Conservation (phyloP, 2,888 invertebrate genomes). For the Stegophylla sp. region DNA sequence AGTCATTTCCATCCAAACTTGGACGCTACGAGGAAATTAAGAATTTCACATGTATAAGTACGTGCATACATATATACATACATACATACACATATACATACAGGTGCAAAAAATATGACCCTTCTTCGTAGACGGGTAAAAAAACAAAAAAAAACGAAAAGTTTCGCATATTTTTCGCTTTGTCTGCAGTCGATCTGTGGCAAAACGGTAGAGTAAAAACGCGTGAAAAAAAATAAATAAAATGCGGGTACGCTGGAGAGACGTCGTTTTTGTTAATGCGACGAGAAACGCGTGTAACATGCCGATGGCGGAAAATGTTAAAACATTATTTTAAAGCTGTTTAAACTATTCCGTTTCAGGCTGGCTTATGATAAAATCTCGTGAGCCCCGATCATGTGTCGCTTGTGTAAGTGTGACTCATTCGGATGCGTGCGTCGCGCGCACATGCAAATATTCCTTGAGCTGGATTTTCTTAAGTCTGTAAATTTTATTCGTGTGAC, state of each 20-base stretch:
- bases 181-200: too few species aligned
- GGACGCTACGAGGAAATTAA: too few species aligned
- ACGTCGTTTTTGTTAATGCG: neutral
- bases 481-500: slow-evolving; percentile 11
- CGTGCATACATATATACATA: too few species aligned
- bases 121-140: too few species aligned
- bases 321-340: neutral
- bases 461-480: slow-evolving; percentile 7
- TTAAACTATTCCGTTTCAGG: slow-evolving; percentile 15
- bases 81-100: too few species aligned
- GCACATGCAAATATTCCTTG: slow-evolving; percentile 18
- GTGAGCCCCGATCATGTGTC: neutral
- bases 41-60: too few species aligned
- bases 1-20: too few species aligned
- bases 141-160: too few species aligned
- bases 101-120: too few species aligned
- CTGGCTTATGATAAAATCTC: slow-evolving; percentile 17
- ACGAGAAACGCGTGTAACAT: neutral
- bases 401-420: neutral
- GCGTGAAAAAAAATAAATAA: too few species aligned
- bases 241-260: too few species aligned
- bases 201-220: neutral
- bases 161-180: too few species aligned
- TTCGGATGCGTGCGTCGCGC: slow-evolving; percentile 13
- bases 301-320: neutral